phyloP scores from a whole-genome alignment of 2,797 vertebrate genomes.

The Labroides dimidiatus region DNA sequence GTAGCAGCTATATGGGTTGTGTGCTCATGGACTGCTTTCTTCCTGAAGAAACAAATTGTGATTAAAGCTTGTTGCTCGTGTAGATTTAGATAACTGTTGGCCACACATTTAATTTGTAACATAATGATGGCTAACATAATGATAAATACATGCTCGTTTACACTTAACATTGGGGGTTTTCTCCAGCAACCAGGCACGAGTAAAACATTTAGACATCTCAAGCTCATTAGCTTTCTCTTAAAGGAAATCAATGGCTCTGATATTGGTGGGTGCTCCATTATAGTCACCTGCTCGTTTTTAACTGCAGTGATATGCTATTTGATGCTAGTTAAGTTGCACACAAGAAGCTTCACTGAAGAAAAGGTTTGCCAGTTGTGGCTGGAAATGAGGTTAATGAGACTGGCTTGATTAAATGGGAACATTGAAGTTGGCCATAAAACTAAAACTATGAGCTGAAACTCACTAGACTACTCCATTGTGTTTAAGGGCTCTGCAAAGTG shows the following conservation, averaged over 20 bases:
- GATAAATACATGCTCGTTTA: background rate
- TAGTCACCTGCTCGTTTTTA: constrained; percentile 1
- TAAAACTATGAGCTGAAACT: constrained; percentile 46
- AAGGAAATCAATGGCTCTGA: background rate
- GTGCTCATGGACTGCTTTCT: too few relatives aligned
- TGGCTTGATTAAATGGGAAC: constrained; percentile 19
- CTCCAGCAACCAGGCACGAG: background rate
- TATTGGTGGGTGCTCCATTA: background rate
- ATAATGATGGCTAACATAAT: too few relatives aligned
- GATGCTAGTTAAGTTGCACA: background rate
- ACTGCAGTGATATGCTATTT: background rate
- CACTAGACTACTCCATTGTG: constrained; percentile 26
- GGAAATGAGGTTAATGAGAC: constrained; percentile 21
- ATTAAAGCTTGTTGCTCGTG: too few relatives aligned
- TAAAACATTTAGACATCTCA: background rate
- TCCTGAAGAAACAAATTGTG: too few relatives aligned
- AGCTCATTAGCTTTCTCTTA: background rate
- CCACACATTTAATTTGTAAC: too few relatives aligned
- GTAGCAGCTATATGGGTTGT: too few relatives aligned
- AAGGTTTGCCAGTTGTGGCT: constrained; percentile 9
- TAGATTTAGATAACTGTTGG: too few relatives aligned
- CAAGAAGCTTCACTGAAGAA: constrained; percentile 1
- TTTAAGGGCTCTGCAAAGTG: constrained; percentile 7
- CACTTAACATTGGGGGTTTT: background rate
- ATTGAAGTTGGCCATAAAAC: constrained; percentile 32